A percentile compares a stretch with the other conserved stretches of the same genome.
Conservation (phyloP, 1,140 invertebrate genomes). For the Brachionus plicatilis region DNA sequence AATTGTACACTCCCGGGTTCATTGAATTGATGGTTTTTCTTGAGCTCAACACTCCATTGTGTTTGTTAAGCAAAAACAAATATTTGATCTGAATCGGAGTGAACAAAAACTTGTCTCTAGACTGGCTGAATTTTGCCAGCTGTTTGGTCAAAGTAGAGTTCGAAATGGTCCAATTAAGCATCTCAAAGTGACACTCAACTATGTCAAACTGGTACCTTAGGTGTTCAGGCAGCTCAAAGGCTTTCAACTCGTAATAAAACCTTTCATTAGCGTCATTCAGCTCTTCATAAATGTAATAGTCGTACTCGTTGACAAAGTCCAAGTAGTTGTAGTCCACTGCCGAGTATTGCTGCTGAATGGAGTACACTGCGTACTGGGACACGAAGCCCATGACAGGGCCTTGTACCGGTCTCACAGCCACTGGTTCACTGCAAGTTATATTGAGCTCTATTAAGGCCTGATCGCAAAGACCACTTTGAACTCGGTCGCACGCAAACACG, state of each 20-base stretch:
- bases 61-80: slow-evolving; percentile 26
- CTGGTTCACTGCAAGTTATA: neutral
- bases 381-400: neutral
- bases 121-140: neutral
- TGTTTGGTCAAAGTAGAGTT: neutral
- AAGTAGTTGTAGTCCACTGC: neutral
- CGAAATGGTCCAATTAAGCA: neutral
- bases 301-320: neutral
- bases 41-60: slow-evolving; percentile 33
- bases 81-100: neutral
- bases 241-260: slow-evolving; percentile 20
- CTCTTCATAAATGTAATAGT: slow-evolving; percentile 31
- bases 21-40: slow-evolving; percentile 18
- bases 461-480: neutral
- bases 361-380: neutral
- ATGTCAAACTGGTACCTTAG: neutral
- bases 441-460: neutral
- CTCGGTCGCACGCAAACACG: neutral
- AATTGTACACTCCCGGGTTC: slow-evolving; percentile 7
- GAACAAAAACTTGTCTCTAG: neutral
- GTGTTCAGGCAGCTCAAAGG: neutral
- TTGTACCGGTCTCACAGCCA: too few species aligned
- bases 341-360: neutral
- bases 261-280: slow-evolving; percentile 10
- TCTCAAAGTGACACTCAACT: neutral